phyloP scores from a whole-genome alignment of 2,888 invertebrate species.

The Drosophila parthenogenetica region DNA sequence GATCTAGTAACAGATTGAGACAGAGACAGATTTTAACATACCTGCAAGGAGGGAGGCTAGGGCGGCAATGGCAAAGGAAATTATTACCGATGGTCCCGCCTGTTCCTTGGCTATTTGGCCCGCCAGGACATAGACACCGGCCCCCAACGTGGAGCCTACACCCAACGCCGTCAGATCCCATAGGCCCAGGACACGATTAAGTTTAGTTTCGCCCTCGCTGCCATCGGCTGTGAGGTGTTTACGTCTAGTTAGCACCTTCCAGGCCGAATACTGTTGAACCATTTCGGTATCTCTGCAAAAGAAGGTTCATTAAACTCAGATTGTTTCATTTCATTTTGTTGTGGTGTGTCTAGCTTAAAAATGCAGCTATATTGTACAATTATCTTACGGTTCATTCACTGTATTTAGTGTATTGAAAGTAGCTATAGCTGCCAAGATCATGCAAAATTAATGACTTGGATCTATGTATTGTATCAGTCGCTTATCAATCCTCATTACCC shows the following conservation, averaged over 20 bases:
- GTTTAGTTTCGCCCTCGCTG: constrained; percentile 77
- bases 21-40: constrained; percentile 77
- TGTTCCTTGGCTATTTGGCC: constrained; percentile 91
- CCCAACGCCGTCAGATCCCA: constrained; percentile 92
- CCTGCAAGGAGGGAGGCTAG: constrained; percentile 94
- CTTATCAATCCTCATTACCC: constrained; percentile 43
- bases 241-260: constrained; percentile 84
- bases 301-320: constrained; percentile 55
- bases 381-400: constrained; percentile 45
- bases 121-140: constrained; percentile 94
- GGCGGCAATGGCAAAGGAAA: constrained; percentile 95
- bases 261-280: constrained; percentile 79
- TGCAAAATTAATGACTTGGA: constrained; percentile 31
- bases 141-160: constrained; percentile 93
- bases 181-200: constrained; percentile 82
- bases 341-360: constrained; percentile 20
- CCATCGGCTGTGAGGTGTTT: constrained; percentile 77
- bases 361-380: constrained; percentile 21
- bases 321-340: constrained; percentile 7
- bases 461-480: constrained; percentile 32
- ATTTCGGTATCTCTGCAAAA: constrained; percentile 47
- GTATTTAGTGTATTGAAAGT: constrained; percentile 3
- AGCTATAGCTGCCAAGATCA: constrained; percentile 61
- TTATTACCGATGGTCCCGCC: constrained; percentile 93
- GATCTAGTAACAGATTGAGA: not conserved